Percentiles rank a stretch among this genome's conserved stretches.
These are phyloP conservation scores for Perizoma flavofasciatum DNA, from an alignment of 2,888 invertebrate genomes.

Conservation along the genomic window DNA sequence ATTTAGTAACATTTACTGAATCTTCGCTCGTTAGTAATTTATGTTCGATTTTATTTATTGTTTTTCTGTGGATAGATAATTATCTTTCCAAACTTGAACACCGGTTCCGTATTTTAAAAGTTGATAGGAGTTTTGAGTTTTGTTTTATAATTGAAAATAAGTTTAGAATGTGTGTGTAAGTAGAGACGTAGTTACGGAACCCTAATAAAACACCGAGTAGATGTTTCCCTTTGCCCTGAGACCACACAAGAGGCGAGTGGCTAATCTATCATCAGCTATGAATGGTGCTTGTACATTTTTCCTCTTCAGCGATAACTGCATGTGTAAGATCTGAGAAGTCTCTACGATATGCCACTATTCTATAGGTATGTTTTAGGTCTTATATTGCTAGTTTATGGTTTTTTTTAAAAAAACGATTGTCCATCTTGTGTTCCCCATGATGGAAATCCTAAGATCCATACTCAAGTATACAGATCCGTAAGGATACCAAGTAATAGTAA, in stretches of 20 bases:
- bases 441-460: too few relatives aligned
- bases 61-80: background rate
- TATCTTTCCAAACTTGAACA: background rate
- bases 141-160: background rate
- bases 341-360: too few relatives aligned
- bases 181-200: too few relatives aligned
- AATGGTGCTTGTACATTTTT: constrained; percentile 28
- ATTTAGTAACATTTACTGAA: background rate
- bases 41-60: too few relatives aligned
- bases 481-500: too few relatives aligned
- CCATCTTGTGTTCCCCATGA: too few relatives aligned
- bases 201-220: background rate
- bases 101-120: too few relatives aligned
- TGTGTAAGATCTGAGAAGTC: constrained; percentile 10
- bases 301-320: constrained; percentile 24
- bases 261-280: constrained; percentile 36
- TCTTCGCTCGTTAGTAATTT: background rate
- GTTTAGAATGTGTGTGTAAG: background rate
- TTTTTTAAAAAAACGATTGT: too few relatives aligned
- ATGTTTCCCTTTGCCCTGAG: constrained; percentile 12
- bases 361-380: too few relatives aligned
- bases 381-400: too few relatives aligned
- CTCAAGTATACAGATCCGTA: too few relatives aligned
- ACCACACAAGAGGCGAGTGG: constrained; percentile 36
- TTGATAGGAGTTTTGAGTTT: too few relatives aligned